Base-by-base conservation (phyloP, 2,888 invertebrate species). In the Allygus modestus region DNA sequence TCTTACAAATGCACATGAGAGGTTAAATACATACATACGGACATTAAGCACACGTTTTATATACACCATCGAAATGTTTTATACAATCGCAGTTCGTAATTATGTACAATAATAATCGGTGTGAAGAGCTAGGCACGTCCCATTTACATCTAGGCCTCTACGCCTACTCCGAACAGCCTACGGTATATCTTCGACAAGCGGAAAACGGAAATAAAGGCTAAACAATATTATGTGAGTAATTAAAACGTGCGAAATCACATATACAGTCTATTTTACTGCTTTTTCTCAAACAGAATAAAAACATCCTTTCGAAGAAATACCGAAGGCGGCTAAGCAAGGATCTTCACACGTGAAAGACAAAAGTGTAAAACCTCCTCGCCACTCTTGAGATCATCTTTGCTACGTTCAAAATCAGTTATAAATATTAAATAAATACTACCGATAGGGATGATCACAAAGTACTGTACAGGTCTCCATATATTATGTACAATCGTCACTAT, bases 1-100 rank as follows among this genome's bases (percentile, higher is more conserved):
- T 83, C 81, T 81, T 85, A 84, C 85, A 86, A 86, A 86, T 85
- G 84, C 84, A 86, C 85, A 84, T 81, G 71, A 84, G 12, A 77
- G 37, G 85, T 86, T 82, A 86, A 81, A 85, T 86, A 86, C 75
- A 85, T 84, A 85, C 84, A 85, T 75, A 71, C 61, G 71, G 61
- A 58, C 75, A 73, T 15, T 58, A 83, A 75, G 75, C 75, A 83
- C 83, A 83, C 41, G 23, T 54, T 75, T 17, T 83, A 83, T 83
- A 0, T 83, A 83, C 75, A 83, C 41, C 69, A 33, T 71, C 82
- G 73, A 69, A 28, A 51, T 41, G 33, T 51, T 69, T 33, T 71
- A 28, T 71, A 46, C 73, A 82, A 37, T 51, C 51, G 73, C 71
- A 82, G 65, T 71, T 43, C 46, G 43, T 65, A 65, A 65, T 65